These are phyloP conservation scores for Murina feae DNA, from an alignment of 2,113 vertebrate genomes.

Conservation along the genomic window DNA sequence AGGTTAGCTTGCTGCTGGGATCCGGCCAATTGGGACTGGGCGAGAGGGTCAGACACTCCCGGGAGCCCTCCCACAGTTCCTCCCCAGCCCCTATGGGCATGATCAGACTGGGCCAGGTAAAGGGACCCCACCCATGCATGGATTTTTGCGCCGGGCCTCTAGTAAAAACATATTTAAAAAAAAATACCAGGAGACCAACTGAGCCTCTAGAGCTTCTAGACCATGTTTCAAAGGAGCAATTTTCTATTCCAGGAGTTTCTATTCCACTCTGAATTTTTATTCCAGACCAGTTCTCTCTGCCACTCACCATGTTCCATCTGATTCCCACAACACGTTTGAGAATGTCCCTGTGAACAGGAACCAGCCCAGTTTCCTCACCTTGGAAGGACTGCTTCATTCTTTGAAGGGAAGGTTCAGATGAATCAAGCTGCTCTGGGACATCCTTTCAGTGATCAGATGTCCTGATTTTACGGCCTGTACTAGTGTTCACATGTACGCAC, in stretches of 20 bases:
- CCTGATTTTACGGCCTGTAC: background rate
- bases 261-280: background rate
- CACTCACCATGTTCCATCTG: background rate
- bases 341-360: background rate
- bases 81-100: too few species aligned
- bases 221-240: background rate
- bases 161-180: too few species aligned
- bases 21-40: too few species aligned
- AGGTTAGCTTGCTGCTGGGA: too few species aligned
- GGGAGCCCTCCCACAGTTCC: too few species aligned
- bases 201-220: background rate
- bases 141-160: too few species aligned
- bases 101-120: too few species aligned
- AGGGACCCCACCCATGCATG: too few species aligned
- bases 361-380: background rate
- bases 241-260: background rate
- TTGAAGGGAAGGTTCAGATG: background rate
- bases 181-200: background rate
- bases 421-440: background rate
- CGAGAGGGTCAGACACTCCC: too few species aligned
- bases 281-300: background rate
- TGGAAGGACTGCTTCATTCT: slow-evolving; percentile 3
- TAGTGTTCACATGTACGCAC: background rate
- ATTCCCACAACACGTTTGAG: background rate
- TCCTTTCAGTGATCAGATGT: background rate